phyloP scores from a whole-genome alignment of 2,113 vertebrate species.

The Octodon degus region DNA sequence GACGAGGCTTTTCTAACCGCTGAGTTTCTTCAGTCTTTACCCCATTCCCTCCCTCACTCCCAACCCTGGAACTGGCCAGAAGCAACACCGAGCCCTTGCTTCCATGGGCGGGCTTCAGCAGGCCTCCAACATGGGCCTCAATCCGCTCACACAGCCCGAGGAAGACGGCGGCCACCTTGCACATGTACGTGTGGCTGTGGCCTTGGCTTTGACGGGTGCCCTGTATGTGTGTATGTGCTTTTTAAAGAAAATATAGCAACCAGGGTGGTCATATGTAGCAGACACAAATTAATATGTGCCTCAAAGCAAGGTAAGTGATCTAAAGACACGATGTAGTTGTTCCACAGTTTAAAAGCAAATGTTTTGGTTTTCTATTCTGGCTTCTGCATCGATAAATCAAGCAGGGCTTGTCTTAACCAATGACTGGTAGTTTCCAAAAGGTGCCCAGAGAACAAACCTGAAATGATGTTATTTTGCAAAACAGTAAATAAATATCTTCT shows the following conservation, averaged over 20 bases:
- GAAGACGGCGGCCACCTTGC: neutral
- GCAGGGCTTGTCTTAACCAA: constrained; percentile 5
- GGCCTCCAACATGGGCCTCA: neutral
- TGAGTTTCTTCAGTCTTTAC: neutral
- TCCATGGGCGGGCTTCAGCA: neutral
- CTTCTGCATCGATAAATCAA: neutral
- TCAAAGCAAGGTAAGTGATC: neutral
- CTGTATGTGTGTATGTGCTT: neutral
- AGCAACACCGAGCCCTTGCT: neutral
- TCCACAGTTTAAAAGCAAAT: neutral
- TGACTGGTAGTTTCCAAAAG: neutral
- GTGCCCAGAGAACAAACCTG: neutral
- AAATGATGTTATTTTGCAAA: constrained; percentile 18
- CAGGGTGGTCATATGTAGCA: neutral
- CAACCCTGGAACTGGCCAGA: neutral
- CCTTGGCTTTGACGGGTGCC: neutral
- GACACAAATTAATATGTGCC: neutral
- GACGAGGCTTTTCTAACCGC: neutral
- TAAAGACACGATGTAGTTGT: neutral
- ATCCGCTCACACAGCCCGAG: neutral
- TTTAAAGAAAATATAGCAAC: neutral
- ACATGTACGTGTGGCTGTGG: neutral
- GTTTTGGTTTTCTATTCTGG: constrained; percentile 13
- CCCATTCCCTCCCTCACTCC: neutral
- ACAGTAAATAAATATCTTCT: constrained; percentile 17